Percentiles rank a stretch among this genome's conserved stretches.
Evolutionary conservation across 2,888 invertebrate species (phyloP).

Genomic region (Lepidochitona cinerea): DNA sequence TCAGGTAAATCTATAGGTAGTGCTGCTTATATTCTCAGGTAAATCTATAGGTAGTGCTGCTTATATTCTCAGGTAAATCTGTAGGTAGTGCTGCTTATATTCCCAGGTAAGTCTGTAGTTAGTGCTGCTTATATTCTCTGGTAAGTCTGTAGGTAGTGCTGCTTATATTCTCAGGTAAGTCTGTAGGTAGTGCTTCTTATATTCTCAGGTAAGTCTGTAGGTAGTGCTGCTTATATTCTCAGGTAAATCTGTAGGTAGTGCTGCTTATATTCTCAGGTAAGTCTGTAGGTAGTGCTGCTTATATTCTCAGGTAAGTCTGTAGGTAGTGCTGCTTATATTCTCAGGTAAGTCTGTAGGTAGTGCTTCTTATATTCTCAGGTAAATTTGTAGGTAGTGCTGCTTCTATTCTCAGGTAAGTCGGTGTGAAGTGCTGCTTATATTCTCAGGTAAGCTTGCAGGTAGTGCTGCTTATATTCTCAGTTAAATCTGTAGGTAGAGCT

Average conservation of each 20-base stretch:
- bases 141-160: constrained; percentile 75
- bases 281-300: neutral
- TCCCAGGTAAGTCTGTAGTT: constrained; percentile 67
- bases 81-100: constrained; percentile 77
- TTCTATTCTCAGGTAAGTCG: constrained; percentile 67
- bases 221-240: neutral
- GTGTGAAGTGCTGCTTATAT: constrained; percentile 74
- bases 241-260: neutral
- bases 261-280: neutral
- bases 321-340: constrained; percentile 76
- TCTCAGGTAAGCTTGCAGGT: constrained; percentile 73
- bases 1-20: constrained; percentile 69
- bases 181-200: constrained; percentile 77
- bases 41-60: too few species aligned
- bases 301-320: constrained; percentile 74
- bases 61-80: constrained; percentile 77
- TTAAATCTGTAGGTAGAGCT: neutral
- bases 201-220: constrained; percentile 71
- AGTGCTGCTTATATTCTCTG: constrained; percentile 42
- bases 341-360: constrained; percentile 77
- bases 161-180: constrained; percentile 77
- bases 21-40: constrained; percentile 77
- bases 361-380: constrained; percentile 76
- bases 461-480: constrained; percentile 75
- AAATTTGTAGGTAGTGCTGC: neutral